phyloP scores from a whole-genome alignment of 2,113 vertebrate genomes.

The Muscicapa adusta region DNA sequence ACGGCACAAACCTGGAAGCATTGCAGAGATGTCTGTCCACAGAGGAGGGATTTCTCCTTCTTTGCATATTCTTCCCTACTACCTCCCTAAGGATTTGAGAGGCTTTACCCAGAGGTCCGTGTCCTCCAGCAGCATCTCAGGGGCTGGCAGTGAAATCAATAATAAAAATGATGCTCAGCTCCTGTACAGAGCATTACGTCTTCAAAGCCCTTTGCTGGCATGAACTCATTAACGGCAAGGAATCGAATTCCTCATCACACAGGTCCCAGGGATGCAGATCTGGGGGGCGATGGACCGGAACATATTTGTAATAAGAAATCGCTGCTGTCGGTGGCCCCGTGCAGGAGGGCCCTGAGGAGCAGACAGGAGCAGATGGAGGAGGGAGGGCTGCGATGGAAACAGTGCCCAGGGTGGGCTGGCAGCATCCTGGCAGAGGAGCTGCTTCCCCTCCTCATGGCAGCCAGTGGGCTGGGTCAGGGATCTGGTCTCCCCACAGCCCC shows the following conservation, averaged over 20 bases:
- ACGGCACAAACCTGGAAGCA: neutral
- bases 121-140: neutral
- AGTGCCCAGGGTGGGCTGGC: neutral
- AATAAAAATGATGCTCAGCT: neutral
- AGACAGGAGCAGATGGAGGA: slow-evolving; percentile 14
- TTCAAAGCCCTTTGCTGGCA: neutral
- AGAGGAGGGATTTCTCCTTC: neutral
- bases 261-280: slow-evolving; percentile 32
- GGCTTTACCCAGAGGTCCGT: neutral
- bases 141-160: neutral
- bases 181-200: neutral
- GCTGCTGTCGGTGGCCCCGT: neutral
- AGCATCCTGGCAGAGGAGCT: neutral
- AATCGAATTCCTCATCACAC: slow-evolving; percentile 2
- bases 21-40: neutral
- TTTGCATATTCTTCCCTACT: neutral
- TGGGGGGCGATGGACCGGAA: neutral
- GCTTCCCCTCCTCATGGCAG: neutral
- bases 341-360: neutral
- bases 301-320: slow-evolving; percentile 17
- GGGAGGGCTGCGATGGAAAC: neutral
- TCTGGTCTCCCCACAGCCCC: fast-evolving
- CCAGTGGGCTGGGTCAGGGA: neutral
- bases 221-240: neutral
- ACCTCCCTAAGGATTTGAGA: neutral